Conservation (phyloP, 2,888 invertebrate genomes). For the Macrosoma leucophasiata region DNA sequence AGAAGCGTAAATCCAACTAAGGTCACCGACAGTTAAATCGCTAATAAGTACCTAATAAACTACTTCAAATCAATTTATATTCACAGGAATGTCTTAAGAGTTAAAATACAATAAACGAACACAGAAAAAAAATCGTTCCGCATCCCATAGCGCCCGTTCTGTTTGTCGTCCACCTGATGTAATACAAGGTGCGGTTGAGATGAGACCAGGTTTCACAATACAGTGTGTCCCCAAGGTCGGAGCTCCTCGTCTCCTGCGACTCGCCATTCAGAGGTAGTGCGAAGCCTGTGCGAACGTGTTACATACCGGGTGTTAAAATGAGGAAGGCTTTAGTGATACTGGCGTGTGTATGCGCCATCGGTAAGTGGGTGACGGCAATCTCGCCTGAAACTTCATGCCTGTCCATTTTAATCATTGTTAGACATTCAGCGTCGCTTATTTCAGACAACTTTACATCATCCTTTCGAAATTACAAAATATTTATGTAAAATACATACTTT, state of each 20-base stretch:
- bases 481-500: too few relatives aligned
- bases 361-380: constrained; percentile 48
- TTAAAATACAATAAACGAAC: too few relatives aligned
- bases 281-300: constrained; percentile 47
- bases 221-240: constrained; percentile 59
- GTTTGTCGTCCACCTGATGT: constrained; percentile 29
- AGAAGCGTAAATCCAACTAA: too few relatives aligned
- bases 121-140: too few relatives aligned
- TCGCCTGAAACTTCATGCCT: constrained; percentile 23
- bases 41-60: too few relatives aligned
- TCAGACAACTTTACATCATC: too few relatives aligned
- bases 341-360: constrained; percentile 53
- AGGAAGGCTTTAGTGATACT: constrained; percentile 51
- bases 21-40: too few relatives aligned
- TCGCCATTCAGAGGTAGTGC: constrained; percentile 44
- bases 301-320: constrained; percentile 40
- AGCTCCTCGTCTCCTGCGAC: constrained; percentile 32
- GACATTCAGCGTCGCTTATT: too few relatives aligned
- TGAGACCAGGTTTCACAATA: constrained; percentile 50
- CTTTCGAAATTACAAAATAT: too few relatives aligned
- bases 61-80: too few relatives aligned
- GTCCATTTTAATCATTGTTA: not conserved
- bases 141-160: too few relatives aligned
- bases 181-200: constrained; percentile 42
- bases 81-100: too few relatives aligned